A percentile compares a stretch with the other conserved stretches of the same genome.
phyloP scores from a whole-genome alignment of 2,797 vertebrate species.

The Zalophus californianus region DNA sequence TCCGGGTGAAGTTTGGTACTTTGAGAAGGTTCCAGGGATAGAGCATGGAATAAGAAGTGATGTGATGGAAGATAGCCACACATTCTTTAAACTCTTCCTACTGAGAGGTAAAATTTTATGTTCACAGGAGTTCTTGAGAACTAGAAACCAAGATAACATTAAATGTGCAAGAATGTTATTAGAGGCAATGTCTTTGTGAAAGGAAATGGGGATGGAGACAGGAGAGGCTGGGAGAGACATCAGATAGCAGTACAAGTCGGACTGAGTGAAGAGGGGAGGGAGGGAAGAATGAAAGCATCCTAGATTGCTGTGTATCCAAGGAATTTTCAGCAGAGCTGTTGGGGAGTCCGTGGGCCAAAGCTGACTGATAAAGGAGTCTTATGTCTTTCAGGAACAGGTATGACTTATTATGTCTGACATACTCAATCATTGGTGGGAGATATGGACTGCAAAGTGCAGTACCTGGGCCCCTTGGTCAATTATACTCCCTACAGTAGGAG shows the following conservation, averaged over 20 bases:
- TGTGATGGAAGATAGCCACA: background rate
- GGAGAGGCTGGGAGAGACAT: background rate
- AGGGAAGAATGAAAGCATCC: no score
- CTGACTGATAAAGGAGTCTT: background rate
- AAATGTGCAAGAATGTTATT: background rate
- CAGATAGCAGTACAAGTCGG: background rate
- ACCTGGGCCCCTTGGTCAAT: background rate
- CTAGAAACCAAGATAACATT: background rate
- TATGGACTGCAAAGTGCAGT: background rate
- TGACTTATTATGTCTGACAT: background rate
- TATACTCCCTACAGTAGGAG: background rate
- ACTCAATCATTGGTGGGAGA: no score
- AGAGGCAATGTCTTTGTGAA: background rate
- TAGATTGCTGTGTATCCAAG: background rate
- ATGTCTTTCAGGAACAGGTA: background rate
- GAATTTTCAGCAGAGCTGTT: background rate
- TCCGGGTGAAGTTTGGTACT: background rate
- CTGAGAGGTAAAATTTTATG: background rate
- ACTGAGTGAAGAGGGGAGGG: background rate
- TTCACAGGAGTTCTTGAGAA: background rate
- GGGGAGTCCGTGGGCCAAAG: background rate
- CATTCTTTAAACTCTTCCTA: background rate
- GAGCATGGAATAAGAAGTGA: background rate
- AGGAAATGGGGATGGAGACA: background rate
- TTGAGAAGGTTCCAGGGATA: background rate